A percentile compares a stretch with the other conserved stretches of the same genome.
Conservation (phyloP, 2,888 invertebrate genomes). For the Agonopterix heracliana region DNA sequence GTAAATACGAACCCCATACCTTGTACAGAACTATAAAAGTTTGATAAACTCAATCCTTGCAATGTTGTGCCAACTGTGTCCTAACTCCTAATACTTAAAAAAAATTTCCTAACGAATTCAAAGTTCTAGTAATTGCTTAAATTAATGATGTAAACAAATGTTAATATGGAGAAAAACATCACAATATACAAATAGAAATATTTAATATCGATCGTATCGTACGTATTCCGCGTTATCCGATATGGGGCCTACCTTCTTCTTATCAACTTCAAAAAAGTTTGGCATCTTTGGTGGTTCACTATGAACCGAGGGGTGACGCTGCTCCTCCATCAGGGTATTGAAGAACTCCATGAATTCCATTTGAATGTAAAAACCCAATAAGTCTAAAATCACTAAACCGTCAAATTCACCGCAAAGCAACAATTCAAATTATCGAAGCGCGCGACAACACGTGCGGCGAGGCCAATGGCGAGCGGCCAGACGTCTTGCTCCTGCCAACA, state of each 20-base stretch:
- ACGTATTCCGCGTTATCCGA: no score
- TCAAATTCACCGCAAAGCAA: conserved; percentile 23
- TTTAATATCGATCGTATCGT: no score
- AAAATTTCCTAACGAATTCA: no score
- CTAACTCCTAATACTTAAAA: no score
- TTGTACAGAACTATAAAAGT: no score
- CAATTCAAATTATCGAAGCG: conserved; percentile 29
- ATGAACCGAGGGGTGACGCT: conserved; percentile 38
- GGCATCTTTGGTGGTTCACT: conserved; percentile 59
- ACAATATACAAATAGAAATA: no score
- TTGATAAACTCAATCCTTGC: no score
- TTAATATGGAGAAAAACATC: no score
- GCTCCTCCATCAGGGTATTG: conserved; percentile 57
- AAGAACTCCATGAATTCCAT: conserved; percentile 68
- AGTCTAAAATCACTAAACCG: conserved; percentile 24
- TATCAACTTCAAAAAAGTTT: conserved; percentile 67
- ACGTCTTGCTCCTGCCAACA: conserved; percentile 70
- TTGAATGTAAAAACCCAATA: conserved; percentile 27
- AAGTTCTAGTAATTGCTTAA: no score
- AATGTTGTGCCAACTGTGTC: no score
- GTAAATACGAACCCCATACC: no score
- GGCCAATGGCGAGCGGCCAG: conserved; percentile 57
- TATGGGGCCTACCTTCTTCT: conserved; percentile 49
- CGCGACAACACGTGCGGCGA: conserved; percentile 56
- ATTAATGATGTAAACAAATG: no score